Evolutionary conservation across 1,140 invertebrate species (phyloP), one percentile per base, ranked within the genome.

Genomic region (Wiebesia pumilae): DNA sequence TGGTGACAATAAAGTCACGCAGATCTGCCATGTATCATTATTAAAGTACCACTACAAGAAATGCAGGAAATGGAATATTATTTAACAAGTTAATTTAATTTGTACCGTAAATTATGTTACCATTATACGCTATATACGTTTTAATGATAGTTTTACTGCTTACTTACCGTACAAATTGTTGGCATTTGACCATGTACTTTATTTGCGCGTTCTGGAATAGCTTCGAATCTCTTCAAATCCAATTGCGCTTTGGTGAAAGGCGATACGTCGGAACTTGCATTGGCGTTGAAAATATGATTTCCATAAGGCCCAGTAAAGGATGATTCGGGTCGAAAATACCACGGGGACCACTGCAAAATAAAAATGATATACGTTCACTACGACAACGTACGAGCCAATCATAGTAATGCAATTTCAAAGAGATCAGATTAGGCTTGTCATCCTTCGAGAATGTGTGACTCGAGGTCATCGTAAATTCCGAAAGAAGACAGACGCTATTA

Each of bases 151-250:
- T 62, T 62, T 62, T 27, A 62, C 27, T 27, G 58, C 58, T 43
- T 10, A 90, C 92, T 92, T 85, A 94, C 93, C 87, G 91, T 93
- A 85, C 93, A 93, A 84, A 94, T 93, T 30, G 92, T 93, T 47
- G 93, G 93, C 73, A 89, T 90, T 87, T 93, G 92, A 10, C 93
- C 93, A 80, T 94, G 93, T n/a, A 94, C 87, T 73, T 92, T 92
- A 58, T 87, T 90, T 38, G 14, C 35, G 38, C 88, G 84, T 81
- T 92, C 89, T 21, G 89, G 80, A 24, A 90, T 75, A 19, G 83
- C 83, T 58, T 93, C 90, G 14, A 87, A 87, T 27, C 81, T 89
- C 85, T 93, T 93, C 7, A 89, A 65, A 51, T 88, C 67, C 2
- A 92, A 89, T 10, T 88, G 54, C n/a, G 90, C 89, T 33, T 90